Base-by-base conservation (phyloP, 92 coral and sea anemone species). In the Meandrina meandrites region DNA sequence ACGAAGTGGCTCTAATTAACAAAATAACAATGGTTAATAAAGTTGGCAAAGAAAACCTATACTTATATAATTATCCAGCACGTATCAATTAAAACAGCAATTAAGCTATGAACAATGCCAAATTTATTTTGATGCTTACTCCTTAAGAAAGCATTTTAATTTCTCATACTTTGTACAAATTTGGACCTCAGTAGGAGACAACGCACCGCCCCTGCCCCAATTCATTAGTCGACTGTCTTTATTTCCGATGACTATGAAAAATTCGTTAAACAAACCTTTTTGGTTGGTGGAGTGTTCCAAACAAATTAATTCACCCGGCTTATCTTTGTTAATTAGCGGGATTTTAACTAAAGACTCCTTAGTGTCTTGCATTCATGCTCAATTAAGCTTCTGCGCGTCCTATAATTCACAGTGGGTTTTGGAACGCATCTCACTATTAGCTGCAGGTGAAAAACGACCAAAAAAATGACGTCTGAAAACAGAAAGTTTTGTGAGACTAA, bases 311-410 rank as follows among this genome's bases (percentile, higher is more conserved):
- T 31, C 75, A 68, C 53, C 13, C 47, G 31, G 73, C n/a, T 69
- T 68, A 3, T 19, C 86, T 82, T 82, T 47, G 84, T 80, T 74
- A 72, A 31, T 2, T 81, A 7, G 45, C 1, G 15, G 42, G 85
- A 48, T 48, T 45, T 14, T 34, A 40, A 50, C 40, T 24, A n/a
- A 37, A 36, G 56, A 68, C 47, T 67, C 57, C 66, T 37, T 27
- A 62, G 54, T n/a, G 67, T 50, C 50, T 10, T 3, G 10, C 17
- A 32, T 32, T 31, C 68, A 64, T 42, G 75, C 75, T n/a, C 50
- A 81, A 81, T 37, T 66, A 40, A 24, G 17, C 8, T 48, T 19
- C 8, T 47, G 4, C 58, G 30, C 6, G 27, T 3, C 42, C 78
- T n/a, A 9, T 18, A 79, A 30, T 5, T 30, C 42, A 19, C 16